Percentiles rank a stretch among this genome's conserved stretches.
phyloP scores from a whole-genome alignment of 2,113 vertebrate genomes.

The Paralichthys olivaceus region DNA sequence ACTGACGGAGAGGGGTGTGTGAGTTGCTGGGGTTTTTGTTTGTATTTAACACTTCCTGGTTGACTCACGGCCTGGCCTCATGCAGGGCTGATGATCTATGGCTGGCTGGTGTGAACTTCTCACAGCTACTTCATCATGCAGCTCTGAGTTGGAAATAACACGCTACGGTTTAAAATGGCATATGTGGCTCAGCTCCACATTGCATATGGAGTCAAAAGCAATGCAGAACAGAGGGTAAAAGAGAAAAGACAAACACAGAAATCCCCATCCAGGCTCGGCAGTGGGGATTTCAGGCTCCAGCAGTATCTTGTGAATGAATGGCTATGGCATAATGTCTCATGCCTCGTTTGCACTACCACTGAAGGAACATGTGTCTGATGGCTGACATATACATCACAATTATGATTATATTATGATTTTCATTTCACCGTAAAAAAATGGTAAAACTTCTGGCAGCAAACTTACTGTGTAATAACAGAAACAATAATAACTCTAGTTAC shows the following conservation, averaged over 20 bases:
- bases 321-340: background rate
- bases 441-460: too few relatives aligned
- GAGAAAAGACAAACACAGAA: background rate
- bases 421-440: too few relatives aligned
- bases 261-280: background rate
- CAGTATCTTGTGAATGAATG: slow-evolving; percentile 34
- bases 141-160: background rate
- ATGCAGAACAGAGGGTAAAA: background rate
- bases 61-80: slow-evolving; percentile 47
- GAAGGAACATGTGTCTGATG: background rate
- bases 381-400: background rate
- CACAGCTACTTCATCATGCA: slow-evolving; percentile 26
- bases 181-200: slow-evolving; percentile 3
- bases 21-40: slow-evolving; percentile 46
- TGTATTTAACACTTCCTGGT: slow-evolving; percentile 53
- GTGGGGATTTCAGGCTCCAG: background rate
- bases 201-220: background rate
- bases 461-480: too few relatives aligned
- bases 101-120: slow-evolving; percentile 51
- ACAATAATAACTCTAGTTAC: too few relatives aligned
- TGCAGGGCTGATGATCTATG: slow-evolving; percentile 42
- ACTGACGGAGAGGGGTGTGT: slow-evolving; percentile 1
- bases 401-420: background rate
- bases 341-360: background rate
- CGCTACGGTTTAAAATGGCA: background rate